Evolutionary conservation across 2,888 invertebrate species (phyloP), one percentile per base, ranked within the genome.

Genomic region (Agonopterix subpropinquella): DNA sequence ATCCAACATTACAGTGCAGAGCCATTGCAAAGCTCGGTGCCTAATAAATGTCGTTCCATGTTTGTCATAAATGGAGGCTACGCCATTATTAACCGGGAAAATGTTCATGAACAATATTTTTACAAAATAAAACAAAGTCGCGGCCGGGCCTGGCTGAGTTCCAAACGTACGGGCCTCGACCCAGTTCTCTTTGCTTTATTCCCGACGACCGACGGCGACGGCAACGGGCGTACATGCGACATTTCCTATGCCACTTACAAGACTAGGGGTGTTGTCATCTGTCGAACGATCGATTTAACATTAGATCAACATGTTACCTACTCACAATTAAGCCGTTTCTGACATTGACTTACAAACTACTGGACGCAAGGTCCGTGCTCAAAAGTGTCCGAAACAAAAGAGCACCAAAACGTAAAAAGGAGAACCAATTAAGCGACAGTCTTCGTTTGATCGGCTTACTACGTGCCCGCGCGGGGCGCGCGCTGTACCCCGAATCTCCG

Each of bases 181-280:
- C 84, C 72, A 81, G 79, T 83, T 84, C 78, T 64, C 70, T 67
- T 72, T 76, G 75, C 74, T 82, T 81, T 80, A 81, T 80, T 75
- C 72, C 70, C 68, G 64, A 66, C 64, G 67, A 68, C 28, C 5
- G 28, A 69, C 68, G 64, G 65, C 64, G 67, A 68, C 28, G 28
- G 28, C 28, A 28, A 28, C 28, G 28, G 28, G 28, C 64, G 66
- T 62, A 74, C 75, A 76, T 71, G 73, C 75, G 80, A 82, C 78
- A 77, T 76, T 80, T 79, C 77, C 77, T 75, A 74, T 73, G 77
- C 73, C 73, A 80, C 70, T 78, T 73, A 52, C 52, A 50, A 49
- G 18, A 28, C 28, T 28, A 28, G 28, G 5, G 28, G 28, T 28
- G 5, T 7, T 28, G 28, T 28, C 7, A 18, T 18, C 18, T 5